Base-by-base conservation (phyloP, 2,888 invertebrate species). In the Trissoscelio sp. region DNA sequence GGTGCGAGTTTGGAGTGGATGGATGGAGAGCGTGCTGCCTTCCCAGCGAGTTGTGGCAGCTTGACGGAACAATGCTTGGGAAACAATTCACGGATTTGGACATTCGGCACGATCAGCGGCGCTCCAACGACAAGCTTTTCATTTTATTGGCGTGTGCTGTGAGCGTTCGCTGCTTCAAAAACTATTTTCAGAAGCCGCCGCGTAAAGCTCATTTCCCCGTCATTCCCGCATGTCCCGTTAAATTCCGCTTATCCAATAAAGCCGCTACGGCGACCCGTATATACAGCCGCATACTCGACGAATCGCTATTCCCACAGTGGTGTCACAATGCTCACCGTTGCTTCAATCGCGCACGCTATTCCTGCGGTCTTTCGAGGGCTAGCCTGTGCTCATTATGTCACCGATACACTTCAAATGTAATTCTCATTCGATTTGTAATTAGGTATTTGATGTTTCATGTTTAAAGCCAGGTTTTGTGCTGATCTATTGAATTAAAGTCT, bases 201-300 rank as follows among this genome's bases (percentile, higher is more conserved):
- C 18, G 44, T 37, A 58, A 55, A 75, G 66, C 58, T 75, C 67
- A 42, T 67, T 67, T 60, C 16, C 31, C 31, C 42, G 46, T n/a
- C 14, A 46, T 11, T 18, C 6, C 66, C 9, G 37, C 55, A 14
- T 57, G 44, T 70, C 16, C 48, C 69, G 55, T 69, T 77, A 67
- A 77, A 69, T 78, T 70, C 64, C 62, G 55, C 28, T 78, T 62
- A 78, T 62, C 62, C 70, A 55, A 78, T 78, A 77, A 62, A 77
- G 20, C 69, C 12, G 11, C 57, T 31, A 46, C 42, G 42, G 14
- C 28, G 24, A 24, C 1, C 22, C 14, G 18, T 44, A 22, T 12
- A 22, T 48, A 77, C 58, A 67, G 42, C 14, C 58, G 22, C 20
- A 18, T 53, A 77, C 60, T 77, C 60, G 16, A 28, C 20, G 46